Evolutionary conservation across 1,140 invertebrate genomes (phyloP), one percentile per base, ranked within the genome.

Genomic region (Euschistus heros): DNA sequence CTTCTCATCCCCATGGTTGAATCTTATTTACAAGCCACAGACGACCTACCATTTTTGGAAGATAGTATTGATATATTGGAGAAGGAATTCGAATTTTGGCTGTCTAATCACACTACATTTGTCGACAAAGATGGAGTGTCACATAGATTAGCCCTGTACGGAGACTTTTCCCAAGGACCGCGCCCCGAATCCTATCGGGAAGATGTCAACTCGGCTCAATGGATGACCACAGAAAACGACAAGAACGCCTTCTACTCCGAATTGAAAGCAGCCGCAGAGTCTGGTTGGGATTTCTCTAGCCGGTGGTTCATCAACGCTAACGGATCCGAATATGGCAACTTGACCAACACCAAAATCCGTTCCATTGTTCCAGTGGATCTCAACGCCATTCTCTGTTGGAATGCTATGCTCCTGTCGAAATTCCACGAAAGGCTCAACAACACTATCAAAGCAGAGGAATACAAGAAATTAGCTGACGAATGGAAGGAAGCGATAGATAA

Each of bases 201-300:
- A 77, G 85, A 79, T 69, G 72, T 72, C 57, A 60, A 73, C 13
- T 70, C 72, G n/a, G 77, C 73, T 15, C 44, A 72, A 24, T 63
- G 54, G n/a, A 67, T 72, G 66, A 76, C 73, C 24, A 83, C 83
- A 0, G 69, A 77, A 0, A 82, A 82, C 44, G 86, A 85, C 37
- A 89, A 86, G 72, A 82, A 89, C 68, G 79, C 82, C 55, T 81
- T 88, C 68, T 95, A 89, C 71, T 80, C 85, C 0, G 86, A 94
- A 74, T 72, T 95, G 2, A 92, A 93, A 72, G 85, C 92, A 0
- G 92, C 88, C 0, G 92, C 91, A 0, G 93, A 97, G 74, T 92
- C 90, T 0, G 94, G 93, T 2, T 96, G 92, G 92, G 94, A 97
- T 74, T 97, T 95, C 76, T 93, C 90, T 15, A 90, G 87, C 5